phyloP scores from a whole-genome alignment of 1,140 invertebrate genomes.

The Apis laboriosa region DNA sequence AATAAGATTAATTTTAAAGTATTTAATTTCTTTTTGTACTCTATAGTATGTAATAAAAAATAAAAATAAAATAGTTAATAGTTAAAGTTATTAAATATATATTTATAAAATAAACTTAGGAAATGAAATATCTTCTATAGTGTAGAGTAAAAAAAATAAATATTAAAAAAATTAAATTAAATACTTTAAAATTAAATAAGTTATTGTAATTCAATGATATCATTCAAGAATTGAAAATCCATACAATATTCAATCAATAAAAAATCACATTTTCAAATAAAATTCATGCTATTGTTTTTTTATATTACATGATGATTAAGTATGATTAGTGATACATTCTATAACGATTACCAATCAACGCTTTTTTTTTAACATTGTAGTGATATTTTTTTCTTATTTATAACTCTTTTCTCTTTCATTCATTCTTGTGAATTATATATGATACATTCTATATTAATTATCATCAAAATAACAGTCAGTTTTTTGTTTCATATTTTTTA shows the following conservation, averaged over 20 bases:
- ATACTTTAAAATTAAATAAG: background rate
- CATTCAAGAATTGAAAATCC: background rate
- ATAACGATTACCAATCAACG: background rate
- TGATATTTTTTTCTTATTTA: background rate
- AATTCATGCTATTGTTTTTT: slow-evolving; percentile 13
- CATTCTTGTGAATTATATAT: slow-evolving; percentile 4
- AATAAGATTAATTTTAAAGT: background rate
- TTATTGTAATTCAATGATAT: background rate
- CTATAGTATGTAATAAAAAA: background rate
- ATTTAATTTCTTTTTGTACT: background rate
- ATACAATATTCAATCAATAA: background rate
- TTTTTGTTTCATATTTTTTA: background rate
- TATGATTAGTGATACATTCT: slow-evolving; percentile 5
- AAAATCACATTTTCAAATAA: slow-evolving; percentile 2
- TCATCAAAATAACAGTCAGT: slow-evolving; percentile 21
- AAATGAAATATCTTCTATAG: background rate
- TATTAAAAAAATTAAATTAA: background rate
- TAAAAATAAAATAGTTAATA: background rate
- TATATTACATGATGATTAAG: slow-evolving; percentile 22
- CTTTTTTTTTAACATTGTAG: background rate
- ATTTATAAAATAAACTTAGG: background rate
- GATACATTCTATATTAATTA: background rate
- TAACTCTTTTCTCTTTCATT: background rate
- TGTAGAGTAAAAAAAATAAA: too few relatives aligned
- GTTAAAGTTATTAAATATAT: too few relatives aligned